Base-by-base conservation (phyloP, 2,888 invertebrate species). In the Bellardia bayeri region DNA sequence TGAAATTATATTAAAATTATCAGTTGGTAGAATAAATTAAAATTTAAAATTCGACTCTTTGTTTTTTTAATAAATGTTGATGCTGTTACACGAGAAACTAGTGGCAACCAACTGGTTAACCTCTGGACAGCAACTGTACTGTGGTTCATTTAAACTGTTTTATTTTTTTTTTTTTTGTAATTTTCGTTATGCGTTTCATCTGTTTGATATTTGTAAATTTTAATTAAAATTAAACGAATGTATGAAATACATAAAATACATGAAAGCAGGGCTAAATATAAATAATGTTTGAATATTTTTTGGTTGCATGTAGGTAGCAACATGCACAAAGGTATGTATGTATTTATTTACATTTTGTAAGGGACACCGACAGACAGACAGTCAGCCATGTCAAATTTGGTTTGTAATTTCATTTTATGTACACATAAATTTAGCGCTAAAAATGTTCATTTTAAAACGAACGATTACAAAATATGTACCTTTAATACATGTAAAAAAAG, bases 191-290 rank as follows among this genome's bases (percentile, higher is more conserved):
- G 40, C 61, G 54, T 37, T 58, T 0, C 23, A 49, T 14, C 1
- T 16, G 56, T 40, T 58, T 74, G 79, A 68, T 80, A 85, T 80
- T 74, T 76, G 85, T 81, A 72, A 82, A 78, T 82, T 86, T 86
- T 82, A 82, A 86, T 86, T 82, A 86, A 82, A 82, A 82, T 45
- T 75, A 82, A 74, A 74, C 33, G 42, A 64, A 81, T 2, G 14
- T 13, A 71, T 13, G 14, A 71, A 54, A 49, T 0, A 3, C 14
- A 49, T 49, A 16, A 14, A 49, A 33, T 9, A 40, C 40, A 64
- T 68, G 30, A 61, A 6, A 49, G 45, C 8, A 45, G n/a, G 9
- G n/a, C 23, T 16, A 71, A 56, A 40, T 71, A 11, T 71, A 71
- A 71, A 56, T 54, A 11, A 49, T 30, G 13, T 7, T 49, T 14